phyloP scores from a whole-genome alignment of 2,888 invertebrate species.

The Acanthosepion lycidas region DNA sequence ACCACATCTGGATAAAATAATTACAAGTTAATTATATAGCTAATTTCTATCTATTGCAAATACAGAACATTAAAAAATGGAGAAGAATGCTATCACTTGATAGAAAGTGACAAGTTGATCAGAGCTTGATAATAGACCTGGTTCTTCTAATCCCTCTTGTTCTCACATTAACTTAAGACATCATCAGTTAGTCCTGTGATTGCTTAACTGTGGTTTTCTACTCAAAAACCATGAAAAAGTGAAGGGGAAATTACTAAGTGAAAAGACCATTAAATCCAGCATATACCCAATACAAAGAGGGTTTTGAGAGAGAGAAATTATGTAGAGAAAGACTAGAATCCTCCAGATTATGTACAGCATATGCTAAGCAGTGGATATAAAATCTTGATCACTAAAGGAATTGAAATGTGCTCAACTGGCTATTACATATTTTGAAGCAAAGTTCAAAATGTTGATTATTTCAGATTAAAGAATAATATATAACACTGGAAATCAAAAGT shows the following conservation, averaged over 20 bases:
- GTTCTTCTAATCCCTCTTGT: neutral
- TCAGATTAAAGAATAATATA: too few relatives aligned
- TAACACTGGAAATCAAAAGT: too few relatives aligned
- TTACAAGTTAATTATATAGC: neutral
- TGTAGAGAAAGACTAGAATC: neutral
- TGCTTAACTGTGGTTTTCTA: too few relatives aligned
- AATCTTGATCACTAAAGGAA: neutral
- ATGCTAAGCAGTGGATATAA: neutral
- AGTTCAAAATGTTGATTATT: neutral
- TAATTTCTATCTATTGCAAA: neutral
- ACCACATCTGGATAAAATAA: neutral
- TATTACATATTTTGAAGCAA: neutral
- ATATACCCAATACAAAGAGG: too few relatives aligned
- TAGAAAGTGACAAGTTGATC: neutral
- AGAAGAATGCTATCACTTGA: neutral
- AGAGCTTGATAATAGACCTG: neutral
- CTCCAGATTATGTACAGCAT: neutral
- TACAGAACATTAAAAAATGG: neutral
- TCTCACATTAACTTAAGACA: too few relatives aligned
- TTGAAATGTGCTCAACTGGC: neutral
- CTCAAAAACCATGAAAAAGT: too few relatives aligned
- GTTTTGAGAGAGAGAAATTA: too few relatives aligned
- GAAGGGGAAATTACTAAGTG: too few relatives aligned
- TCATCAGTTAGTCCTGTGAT: too few relatives aligned
- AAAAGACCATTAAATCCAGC: neutral